Percentiles rank a stretch among this genome's conserved stretches.
Evolutionary conservation across 1,140 invertebrate species (phyloP).

Genomic region (Lepidotrigona ventralis): DNA sequence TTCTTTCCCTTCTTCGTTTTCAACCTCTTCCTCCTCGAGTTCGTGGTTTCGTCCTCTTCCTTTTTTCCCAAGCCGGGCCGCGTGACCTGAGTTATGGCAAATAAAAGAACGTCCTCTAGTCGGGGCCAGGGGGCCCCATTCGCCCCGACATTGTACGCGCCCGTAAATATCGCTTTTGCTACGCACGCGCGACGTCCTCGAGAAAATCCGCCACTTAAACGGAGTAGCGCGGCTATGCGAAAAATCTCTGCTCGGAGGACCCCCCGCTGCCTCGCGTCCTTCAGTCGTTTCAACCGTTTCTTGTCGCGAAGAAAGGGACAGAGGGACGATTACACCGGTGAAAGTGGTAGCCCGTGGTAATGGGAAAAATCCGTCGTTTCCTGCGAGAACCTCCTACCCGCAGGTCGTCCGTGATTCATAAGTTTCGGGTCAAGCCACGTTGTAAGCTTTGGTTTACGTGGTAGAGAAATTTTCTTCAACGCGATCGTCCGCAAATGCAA

Average conservation of each 20-base stretch:
- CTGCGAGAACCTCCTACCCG: too few relatives aligned
- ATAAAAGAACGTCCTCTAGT: conserved; percentile 37
- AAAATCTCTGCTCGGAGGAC: conserved; percentile 26
- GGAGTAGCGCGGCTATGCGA: background rate
- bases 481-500: background rate
- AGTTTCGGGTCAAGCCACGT: background rate
- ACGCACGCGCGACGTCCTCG: conserved; percentile 39
- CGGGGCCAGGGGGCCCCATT: conserved; percentile 2
- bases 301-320: conserved; percentile 19
- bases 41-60: too few relatives aligned
- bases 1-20: background rate
- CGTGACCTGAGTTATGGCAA: conserved; percentile 60
- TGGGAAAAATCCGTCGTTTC: conserved; percentile 23
- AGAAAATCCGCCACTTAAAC: conserved; percentile 51
- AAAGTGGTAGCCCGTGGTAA: background rate
- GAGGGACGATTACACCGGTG: conserved; percentile 1
- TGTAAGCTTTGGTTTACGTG: background rate
- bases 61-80: background rate
- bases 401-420: background rate
- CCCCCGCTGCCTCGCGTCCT: conserved; percentile 19
- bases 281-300: conserved; percentile 1
- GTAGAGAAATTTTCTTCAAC: too few relatives aligned
- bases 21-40: conserved; percentile 6
- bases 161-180: conserved; percentile 53
- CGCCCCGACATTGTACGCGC: conserved; percentile 44